Conservation (phyloP, 2,113 vertebrate genomes). For the Chionomys nivalis region DNA sequence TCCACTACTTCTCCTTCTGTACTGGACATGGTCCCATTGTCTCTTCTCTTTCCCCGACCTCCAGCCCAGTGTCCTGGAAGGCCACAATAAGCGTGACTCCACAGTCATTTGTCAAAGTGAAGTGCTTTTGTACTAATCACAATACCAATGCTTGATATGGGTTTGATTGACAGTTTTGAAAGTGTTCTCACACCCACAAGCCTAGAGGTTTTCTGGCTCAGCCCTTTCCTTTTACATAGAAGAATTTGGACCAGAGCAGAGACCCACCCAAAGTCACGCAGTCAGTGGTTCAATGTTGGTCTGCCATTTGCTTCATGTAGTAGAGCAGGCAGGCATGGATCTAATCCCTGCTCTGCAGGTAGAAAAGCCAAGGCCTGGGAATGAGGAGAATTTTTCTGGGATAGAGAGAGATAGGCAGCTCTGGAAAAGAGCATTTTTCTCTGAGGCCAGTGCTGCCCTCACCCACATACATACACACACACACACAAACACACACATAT, state of each 20-base stretch:
- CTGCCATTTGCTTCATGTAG: neutral
- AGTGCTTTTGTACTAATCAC: slow-evolving; percentile 63
- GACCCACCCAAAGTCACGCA: neutral
- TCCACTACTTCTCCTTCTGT: neutral
- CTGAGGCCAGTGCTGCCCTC: neutral
- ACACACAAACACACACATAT: too few relatives aligned
- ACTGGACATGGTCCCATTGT: neutral
- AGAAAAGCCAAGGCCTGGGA: neutral
- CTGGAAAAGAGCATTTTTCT: neutral
- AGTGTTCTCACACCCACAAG: slow-evolving; percentile 64
- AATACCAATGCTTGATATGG: slow-evolving; percentile 62
- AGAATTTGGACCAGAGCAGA: slow-evolving; percentile 37
- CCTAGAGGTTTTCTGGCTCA: slow-evolving; percentile 63
- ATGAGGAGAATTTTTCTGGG: neutral
- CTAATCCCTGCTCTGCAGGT: neutral
- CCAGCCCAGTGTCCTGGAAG: neutral
- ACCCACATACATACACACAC: neutral
- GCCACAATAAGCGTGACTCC: neutral
- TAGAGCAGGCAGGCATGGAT: neutral
- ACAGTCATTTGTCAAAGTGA: slow-evolving; percentile 68
- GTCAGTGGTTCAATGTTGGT: neutral
- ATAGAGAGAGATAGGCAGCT: neutral
- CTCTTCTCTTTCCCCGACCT: neutral
- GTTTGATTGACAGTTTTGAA: slow-evolving; percentile 54
- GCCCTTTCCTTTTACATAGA: slow-evolving; percentile 76